Base-by-base conservation (phyloP, 2,797 vertebrate species). In the Anolis apletophallus region DNA sequence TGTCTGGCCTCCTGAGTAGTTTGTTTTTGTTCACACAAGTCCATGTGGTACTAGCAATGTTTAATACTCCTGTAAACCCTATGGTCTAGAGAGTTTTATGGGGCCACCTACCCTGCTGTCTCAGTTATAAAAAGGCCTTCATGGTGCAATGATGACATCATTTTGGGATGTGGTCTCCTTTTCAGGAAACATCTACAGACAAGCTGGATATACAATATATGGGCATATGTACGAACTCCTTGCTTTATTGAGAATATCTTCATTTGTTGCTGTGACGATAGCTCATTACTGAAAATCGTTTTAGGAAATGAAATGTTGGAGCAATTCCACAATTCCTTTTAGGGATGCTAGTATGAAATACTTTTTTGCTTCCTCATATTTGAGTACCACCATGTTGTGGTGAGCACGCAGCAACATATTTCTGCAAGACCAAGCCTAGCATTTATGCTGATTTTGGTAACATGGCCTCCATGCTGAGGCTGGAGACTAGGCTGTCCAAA, bases 1-100 rank as follows among this genome's bases (percentile, higher is more conserved):
- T 91, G 83, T 84, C 71, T 94, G 61, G 64, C 90, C 67, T 88
- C 91, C 72, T 5, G 74, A 73, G 52, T 55, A 84, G 85, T 91
- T 92, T 94, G 73, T 93, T 94, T 93, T 88, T 86, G 55, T 90
- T 90, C 89, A 90, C 87, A 34, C 29, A 26, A 78, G 36, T 89
- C 89, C 91, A 85, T 91, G 86, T 94, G 89, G 87, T 87, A 83
- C 78, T 80, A 71, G 71, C 40, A 50, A 59, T 85, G 69, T 84
- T 92, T 90, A 83, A 81, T 0, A 14, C 77, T 89, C 68, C 85
- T 90, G 50, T 91, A 78, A 93, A 92, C 72, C 32, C 81, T 71
- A 75, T 0, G 1, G 77, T 90, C 46, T 3, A 86, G 85, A 86
- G 85, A 81, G 40, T 94, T 94, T 94, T 92, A 91, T 89, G 86